These are phyloP conservation scores for Hartigia nigra DNA, from an alignment of 2,888 invertebrate species.

Conservation along the genomic window DNA sequence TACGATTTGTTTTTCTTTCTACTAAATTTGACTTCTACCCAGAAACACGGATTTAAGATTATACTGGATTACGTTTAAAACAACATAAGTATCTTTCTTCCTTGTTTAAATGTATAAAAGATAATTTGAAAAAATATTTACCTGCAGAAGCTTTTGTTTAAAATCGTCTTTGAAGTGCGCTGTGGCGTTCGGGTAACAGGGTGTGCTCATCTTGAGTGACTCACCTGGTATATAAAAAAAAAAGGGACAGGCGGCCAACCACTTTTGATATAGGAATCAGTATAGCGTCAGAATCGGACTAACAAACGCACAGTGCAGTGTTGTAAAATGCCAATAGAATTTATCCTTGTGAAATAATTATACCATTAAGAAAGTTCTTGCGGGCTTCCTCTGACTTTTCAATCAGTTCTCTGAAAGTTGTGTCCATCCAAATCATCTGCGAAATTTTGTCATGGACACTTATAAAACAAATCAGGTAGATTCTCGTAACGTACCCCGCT, in stretches of 20 bases:
- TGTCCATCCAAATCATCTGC: not conserved
- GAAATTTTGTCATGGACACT: not conserved
- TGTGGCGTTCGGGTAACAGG: not conserved
- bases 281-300: not conserved
- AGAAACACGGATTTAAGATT: not conserved
- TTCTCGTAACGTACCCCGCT: not conserved
- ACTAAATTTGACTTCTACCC: not conserved
- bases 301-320: not conserved
- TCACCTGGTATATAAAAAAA: not conserved
- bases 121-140: not conserved
- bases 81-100: not conserved
- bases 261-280: not conserved
- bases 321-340: not conserved
- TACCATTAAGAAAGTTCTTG: not conserved
- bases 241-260: not conserved
- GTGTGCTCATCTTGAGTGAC: not conserved
- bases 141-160: conserved; percentile 1
- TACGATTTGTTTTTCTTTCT: not conserved
- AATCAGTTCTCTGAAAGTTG: not conserved
- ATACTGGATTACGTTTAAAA: not conserved
- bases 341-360: not conserved
- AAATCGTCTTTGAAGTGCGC: not conserved
- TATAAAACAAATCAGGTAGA: not conserved
- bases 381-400: not conserved
- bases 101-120: not conserved